Evolutionary conservation across 2,113 vertebrate genomes (phyloP).

Genomic region (Tursiops truncatus): DNA sequence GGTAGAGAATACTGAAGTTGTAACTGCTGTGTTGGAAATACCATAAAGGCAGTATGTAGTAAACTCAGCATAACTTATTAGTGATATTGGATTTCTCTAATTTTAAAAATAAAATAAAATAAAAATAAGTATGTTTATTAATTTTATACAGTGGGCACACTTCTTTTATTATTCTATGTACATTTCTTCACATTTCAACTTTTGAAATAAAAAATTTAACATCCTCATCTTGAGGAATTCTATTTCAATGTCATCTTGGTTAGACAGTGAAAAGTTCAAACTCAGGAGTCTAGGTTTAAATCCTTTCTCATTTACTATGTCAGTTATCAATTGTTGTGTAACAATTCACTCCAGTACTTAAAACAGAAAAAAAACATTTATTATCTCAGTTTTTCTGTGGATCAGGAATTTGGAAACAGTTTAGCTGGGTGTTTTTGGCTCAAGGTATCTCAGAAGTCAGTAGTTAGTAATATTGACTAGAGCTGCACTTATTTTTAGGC

Average conservation of each 20-base stretch:
- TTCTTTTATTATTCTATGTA: background rate
- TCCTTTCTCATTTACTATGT: background rate
- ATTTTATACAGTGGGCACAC: background rate
- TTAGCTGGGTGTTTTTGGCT: background rate
- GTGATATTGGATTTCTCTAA: background rate
- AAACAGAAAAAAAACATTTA: background rate
- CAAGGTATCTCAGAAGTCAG: background rate
- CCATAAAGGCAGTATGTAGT: background rate
- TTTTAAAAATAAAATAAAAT: background rate
- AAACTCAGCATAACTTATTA: background rate
- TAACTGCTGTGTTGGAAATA: background rate
- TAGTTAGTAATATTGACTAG: rapidly evolving
- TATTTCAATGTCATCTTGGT: background rate
- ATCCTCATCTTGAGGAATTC: background rate
- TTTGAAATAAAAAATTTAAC: background rate
- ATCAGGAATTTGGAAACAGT: background rate
- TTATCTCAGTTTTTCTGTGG: background rate
- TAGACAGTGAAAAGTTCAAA: background rate
- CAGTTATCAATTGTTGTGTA: background rate
- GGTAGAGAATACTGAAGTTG: background rate
- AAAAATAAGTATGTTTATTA: background rate
- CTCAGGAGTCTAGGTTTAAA: background rate
- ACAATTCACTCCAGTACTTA: background rate
- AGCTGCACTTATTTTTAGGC: background rate
- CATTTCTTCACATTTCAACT: background rate